These are phyloP conservation scores for Dichetophora obliterata DNA, from an alignment of 2,888 invertebrate species.

Conservation along the genomic window DNA sequence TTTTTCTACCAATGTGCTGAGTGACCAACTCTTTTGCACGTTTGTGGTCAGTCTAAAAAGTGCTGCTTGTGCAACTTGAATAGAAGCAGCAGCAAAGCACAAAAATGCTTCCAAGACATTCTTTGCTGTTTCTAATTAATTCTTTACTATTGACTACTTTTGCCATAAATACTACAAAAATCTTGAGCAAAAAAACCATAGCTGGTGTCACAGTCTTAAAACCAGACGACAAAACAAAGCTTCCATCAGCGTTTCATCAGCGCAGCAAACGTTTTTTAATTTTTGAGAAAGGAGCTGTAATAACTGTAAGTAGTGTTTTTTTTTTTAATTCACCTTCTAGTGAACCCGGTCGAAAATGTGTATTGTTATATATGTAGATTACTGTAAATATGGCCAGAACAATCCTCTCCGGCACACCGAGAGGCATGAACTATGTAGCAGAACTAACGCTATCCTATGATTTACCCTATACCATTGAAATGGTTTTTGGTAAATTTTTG, in stretches of 20 bases:
- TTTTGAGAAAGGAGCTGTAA: conserved; percentile 60
- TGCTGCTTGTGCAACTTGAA: no score
- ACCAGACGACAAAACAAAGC: neutral
- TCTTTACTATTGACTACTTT: neutral
- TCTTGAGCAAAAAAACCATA: neutral
- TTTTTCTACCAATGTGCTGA: no score
- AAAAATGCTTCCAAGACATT: no score
- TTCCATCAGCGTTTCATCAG: conserved; percentile 45
- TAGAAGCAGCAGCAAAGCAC: no score
- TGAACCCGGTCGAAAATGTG: neutral
- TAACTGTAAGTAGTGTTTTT: conserved; percentile 54
- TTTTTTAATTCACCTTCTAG: neutral
- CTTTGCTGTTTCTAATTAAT: neutral
- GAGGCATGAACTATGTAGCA: conserved; percentile 55
- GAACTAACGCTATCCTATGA: conserved; percentile 61
- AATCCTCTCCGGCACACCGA: conserved; percentile 56
- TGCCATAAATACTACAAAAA: neutral
- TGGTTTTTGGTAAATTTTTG: conserved; percentile 43
- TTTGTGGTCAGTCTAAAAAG: no score
- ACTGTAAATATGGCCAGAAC: conserved; percentile 59
- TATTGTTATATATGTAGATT: conserved; percentile 44
- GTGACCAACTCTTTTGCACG: no score
- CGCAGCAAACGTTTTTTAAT: conserved; percentile 61
- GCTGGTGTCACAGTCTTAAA: neutral
- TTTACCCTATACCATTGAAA: conserved; percentile 55